Evolutionary conservation across 23 tunicate species (phyloP).

Genomic region (Ciona savignyi): DNA sequence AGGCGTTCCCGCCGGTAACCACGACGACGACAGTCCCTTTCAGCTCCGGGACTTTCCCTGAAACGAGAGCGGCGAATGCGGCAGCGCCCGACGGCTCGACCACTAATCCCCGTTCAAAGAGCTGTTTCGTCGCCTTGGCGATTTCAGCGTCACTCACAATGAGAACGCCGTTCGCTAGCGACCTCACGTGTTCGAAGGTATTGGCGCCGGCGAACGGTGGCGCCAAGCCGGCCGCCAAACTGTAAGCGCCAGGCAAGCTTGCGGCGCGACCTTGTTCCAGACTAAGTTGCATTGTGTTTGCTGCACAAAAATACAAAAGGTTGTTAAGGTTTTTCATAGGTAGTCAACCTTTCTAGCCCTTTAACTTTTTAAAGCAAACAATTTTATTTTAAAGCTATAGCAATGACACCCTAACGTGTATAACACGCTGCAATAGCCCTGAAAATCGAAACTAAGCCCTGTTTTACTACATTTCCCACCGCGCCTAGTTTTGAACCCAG

Average conservation of each 20-base stretch:
- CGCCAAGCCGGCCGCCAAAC: constrained; percentile 60
- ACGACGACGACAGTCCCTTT: constrained; percentile 44
- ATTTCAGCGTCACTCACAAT: constrained; percentile 40
- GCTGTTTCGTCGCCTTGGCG: constrained; percentile 24
- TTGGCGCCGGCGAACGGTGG: constrained; percentile 60
- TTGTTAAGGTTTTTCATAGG: too few species aligned
- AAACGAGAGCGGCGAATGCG: constrained; percentile 50
- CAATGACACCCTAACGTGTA: too few species aligned
- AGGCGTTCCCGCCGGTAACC: constrained; percentile 60
- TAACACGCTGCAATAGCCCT: too few species aligned
- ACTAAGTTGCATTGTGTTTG: constrained; percentile 62
- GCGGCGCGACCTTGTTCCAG: constrained; percentile 21
- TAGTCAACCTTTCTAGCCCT: too few species aligned
- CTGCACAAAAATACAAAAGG: constrained; percentile 29
- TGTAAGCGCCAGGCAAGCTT: constrained; percentile 24
- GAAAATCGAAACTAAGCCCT: too few species aligned
- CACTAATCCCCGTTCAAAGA: constrained; percentile 30
- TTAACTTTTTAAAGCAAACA: too few species aligned
- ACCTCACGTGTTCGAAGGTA: constrained; percentile 31
- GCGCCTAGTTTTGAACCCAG: too few species aligned
- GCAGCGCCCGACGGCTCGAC: constrained; percentile 73
- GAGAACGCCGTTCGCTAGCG: constrained; percentile 32
- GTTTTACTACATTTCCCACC: too few species aligned
- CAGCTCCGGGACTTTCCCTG: constrained; percentile 49
- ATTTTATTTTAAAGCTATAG: too few species aligned